Evolutionary conservation across 2,888 invertebrate species (phyloP), one percentile per base, ranked within the genome.

Genomic region (Melieria omissa): DNA sequence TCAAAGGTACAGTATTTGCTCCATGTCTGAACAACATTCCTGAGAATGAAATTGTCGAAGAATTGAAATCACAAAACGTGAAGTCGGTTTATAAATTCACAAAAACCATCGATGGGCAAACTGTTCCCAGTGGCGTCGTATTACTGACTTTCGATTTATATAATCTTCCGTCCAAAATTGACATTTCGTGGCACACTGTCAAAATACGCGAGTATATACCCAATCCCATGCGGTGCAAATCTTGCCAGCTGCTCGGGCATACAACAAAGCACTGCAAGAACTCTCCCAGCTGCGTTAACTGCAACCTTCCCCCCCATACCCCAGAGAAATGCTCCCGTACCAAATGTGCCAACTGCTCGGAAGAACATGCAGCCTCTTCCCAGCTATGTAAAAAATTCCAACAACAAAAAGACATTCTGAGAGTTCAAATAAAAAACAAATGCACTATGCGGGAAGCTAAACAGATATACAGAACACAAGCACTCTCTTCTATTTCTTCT

Each of bases 191-290:
- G 70, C 58, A 64, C 29, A 49, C 61, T 7, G 68, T 42, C 6
- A 42, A 45, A 9, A 45, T 69, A 14, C 14, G 16, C 6, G 47
- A 44, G 14, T 69, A 69, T 46, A 63, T 63, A 5, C 69, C 63
- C 9, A 69, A 62, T 54, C 63, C 69, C 3, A 69, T 69, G 69
- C 52, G 69, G 10, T 69, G 61, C 65, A 29, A 29, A 29, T 29
- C 29, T 29, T 29, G 29, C 29, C 29, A 29, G 29, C 47, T 16
- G 16, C 44, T 7, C 41, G 58, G 60, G 42, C 66, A 66, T 41
- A 66, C 58, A n/a, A 14, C 42, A 45, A 66, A 66, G 45, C 14
- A 14, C n/a, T 66, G 66, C 47, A 66, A 55, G 45, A 55, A 57
- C 29, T 14, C 10, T 6, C 44, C 57, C n/a, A 16, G 14, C n/a